A percentile compares a stretch with the other conserved stretches of the same genome.
Conservation (phyloP, 2,113 vertebrate genomes). For the Mobula birostris region DNA sequence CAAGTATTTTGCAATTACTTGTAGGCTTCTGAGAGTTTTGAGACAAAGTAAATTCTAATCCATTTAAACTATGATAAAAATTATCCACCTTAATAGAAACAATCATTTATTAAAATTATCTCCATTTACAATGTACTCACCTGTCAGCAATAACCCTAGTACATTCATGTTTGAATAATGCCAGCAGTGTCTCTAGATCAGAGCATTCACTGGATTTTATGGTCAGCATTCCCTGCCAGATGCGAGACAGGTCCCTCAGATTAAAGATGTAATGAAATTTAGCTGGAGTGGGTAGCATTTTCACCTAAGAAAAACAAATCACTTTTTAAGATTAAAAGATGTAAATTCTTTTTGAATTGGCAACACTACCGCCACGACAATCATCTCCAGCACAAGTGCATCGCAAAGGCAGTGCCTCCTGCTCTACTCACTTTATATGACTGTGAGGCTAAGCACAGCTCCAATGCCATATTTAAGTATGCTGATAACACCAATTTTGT, state of each 20-base stretch:
- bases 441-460: too few relatives aligned
- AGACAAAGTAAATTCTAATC: not conserved
- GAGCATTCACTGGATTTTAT: slow-evolving; percentile 58
- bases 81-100: not conserved
- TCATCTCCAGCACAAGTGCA: too few relatives aligned
- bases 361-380: too few relatives aligned
- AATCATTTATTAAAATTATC: not conserved
- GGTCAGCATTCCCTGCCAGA: slow-evolving; percentile 69
- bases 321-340: slow-evolving; percentile 38
- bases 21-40: not conserved
- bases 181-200: slow-evolving; percentile 43
- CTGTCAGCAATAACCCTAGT: slow-evolving; percentile 65
- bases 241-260: slow-evolving; percentile 66
- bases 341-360: not conserved
- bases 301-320: slow-evolving; percentile 49
- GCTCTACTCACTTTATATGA: too few relatives aligned
- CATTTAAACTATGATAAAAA: not conserved
- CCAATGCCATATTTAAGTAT: too few relatives aligned
- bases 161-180: slow-evolving; percentile 65
- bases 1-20: not conserved
- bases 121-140: slow-evolving; percentile 41
- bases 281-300: slow-evolving; percentile 67
- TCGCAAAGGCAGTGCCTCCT: too few relatives aligned
- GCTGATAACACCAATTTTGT: too few relatives aligned
- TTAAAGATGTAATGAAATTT: slow-evolving; percentile 73